Conservation (phyloP, 2,888 invertebrate species). For the Exocentrus adspersus region DNA sequence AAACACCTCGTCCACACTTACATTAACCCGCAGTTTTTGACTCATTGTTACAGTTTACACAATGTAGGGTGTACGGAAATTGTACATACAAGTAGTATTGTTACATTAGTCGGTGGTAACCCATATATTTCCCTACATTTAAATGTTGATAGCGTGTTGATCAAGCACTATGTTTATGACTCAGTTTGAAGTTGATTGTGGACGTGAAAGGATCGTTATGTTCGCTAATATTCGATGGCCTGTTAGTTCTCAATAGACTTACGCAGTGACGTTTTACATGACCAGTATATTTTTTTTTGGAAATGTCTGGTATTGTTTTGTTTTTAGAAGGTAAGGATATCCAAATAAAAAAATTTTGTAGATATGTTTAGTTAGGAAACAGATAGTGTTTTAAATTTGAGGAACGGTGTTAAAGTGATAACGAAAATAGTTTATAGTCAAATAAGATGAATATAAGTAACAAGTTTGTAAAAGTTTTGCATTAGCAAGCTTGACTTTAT, state of each 20-base stretch:
- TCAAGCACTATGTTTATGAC: constrained; percentile 52
- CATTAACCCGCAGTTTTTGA: too few species aligned
- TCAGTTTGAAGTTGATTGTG: constrained; percentile 55
- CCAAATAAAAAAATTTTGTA: not conserved
- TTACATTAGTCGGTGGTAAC: constrained; percentile 8
- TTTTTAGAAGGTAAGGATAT: constrained; percentile 9
- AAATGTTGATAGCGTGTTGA: constrained; percentile 57
- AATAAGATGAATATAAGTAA: too few species aligned
- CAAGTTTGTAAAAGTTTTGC: too few species aligned
- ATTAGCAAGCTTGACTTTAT: not conserved
- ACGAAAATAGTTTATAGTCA: too few species aligned
- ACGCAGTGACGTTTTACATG: constrained; percentile 13
- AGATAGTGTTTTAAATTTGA: too few species aligned
- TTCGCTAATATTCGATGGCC: constrained; percentile 15
- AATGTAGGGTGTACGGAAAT: constrained; percentile 2
- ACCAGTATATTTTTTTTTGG: constrained; percentile 1
- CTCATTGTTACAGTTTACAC: not conserved
- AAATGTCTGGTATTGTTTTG: constrained; percentile 8
- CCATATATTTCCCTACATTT: constrained; percentile 41
- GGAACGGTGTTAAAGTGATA: too few species aligned
- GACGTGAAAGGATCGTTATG: constrained; percentile 35
- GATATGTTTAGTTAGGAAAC: not conserved
- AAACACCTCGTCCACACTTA: too few species aligned
- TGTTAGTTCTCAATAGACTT: not conserved
- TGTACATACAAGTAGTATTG: constrained; percentile 1